Percentiles rank a stretch among this genome's conserved stretches.
Conservation (phyloP, 2,113 vertebrate genomes). For the Romanogobio albipinnatus region DNA sequence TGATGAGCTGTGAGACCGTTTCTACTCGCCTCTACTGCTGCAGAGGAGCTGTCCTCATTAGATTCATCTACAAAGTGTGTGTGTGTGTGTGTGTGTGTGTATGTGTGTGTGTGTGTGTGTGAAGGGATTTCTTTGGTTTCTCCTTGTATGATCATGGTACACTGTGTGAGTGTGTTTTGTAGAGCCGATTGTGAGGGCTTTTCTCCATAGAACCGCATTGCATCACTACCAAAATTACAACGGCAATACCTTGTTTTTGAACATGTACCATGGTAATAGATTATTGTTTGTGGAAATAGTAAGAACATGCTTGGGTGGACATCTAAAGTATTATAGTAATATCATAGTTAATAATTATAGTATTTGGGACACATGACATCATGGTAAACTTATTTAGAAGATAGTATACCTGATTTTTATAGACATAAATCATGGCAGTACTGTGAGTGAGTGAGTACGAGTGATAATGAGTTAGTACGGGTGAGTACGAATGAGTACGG, state of each 20-base stretch:
- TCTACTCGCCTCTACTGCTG: not conserved
- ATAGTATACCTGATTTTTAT: too few relatives aligned
- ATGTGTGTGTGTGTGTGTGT: not conserved
- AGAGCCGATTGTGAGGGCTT: not conserved
- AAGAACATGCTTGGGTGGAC: too few relatives aligned
- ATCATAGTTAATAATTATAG: too few relatives aligned
- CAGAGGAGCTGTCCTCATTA: conserved; percentile 48
- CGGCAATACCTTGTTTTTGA: not conserved
- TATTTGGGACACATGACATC: too few relatives aligned
- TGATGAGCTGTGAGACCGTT: conserved; percentile 49
- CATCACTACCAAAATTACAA: not conserved
- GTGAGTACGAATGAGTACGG: too few relatives aligned
- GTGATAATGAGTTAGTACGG: too few relatives aligned
- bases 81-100: not conserved
- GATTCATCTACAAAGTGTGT: not conserved
- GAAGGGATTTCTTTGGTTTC: not conserved
- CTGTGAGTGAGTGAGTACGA: too few relatives aligned
- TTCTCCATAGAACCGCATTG: not conserved
- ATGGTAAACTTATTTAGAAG: too few relatives aligned
- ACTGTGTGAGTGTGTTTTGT: not conserved
- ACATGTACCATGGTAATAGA: too few relatives aligned
- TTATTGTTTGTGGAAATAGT: too few relatives aligned
- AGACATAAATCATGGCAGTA: too few relatives aligned
- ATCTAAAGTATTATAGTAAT: too few relatives aligned
- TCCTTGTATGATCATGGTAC: conserved; percentile 25